phyloP scores from a whole-genome alignment of 1,140 invertebrate species.

The Hetaerina americana region DNA sequence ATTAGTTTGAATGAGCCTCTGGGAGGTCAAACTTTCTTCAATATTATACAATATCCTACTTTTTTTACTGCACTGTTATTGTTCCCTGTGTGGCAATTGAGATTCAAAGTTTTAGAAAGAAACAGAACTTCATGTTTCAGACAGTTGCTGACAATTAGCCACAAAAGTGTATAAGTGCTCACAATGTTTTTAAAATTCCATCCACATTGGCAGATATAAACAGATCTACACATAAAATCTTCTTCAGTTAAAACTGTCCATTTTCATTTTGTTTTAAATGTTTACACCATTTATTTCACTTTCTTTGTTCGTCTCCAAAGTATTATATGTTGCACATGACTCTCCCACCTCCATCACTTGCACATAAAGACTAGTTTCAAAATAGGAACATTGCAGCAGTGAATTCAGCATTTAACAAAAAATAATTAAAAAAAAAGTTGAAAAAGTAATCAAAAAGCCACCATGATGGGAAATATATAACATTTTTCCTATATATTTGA shows the following conservation, averaged over 20 bases:
- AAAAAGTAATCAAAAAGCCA: not conserved
- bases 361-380: conserved; percentile 24
- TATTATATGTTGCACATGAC: not conserved
- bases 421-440: not conserved
- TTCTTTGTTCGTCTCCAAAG: not conserved
- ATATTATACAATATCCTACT: not conserved
- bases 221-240: not conserved
- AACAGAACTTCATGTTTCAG: not conserved
- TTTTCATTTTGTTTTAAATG: no score
- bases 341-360: not conserved
- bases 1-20: not conserved
- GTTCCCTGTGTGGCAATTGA: not conserved
- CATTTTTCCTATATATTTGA: not conserved
- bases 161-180: not conserved
- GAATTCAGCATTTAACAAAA: not conserved
- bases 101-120: not conserved
- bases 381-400: conserved; percentile 24
- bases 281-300: not conserved
- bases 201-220: not conserved
- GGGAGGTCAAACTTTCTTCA: not conserved
- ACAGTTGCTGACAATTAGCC: not conserved
- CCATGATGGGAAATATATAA: not conserved
- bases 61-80: not conserved
- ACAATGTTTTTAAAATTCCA: not conserved
- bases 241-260: not conserved